Conservation (phyloP, 1,140 invertebrate genomes). For the Matsumurasca onukii region DNA sequence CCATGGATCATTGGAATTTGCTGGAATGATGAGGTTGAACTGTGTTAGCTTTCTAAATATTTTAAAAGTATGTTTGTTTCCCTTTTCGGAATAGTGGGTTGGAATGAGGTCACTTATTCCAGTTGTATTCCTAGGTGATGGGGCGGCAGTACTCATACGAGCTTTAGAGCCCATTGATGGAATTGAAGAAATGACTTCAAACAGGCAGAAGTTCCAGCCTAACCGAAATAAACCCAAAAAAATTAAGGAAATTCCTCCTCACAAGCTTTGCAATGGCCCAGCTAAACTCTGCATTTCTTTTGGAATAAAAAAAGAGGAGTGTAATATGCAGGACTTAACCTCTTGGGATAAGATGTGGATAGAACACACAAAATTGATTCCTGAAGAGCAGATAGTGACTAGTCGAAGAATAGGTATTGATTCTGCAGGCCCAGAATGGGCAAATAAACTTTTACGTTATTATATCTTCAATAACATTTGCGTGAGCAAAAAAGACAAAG, state of each 20-base stretch:
- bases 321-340: constrained; percentile 60
- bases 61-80: no score
- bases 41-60: no score
- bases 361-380: constrained; percentile 48
- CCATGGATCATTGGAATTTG: no score
- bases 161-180: constrained; percentile 69
- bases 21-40: no score
- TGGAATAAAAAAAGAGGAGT: constrained; percentile 56
- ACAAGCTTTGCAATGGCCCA: constrained; percentile 74
- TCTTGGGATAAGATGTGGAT: constrained; percentile 60
- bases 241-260: constrained; percentile 48
- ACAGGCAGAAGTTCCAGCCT: constrained; percentile 38
- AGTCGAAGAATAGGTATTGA: constrained; percentile 65
- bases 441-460: constrained; percentile 65
- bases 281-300: constrained; percentile 75
- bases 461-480: constrained; percentile 57
- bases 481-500: constrained; percentile 60
- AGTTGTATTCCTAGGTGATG: no score
- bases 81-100: no score
- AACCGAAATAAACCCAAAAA: constrained; percentile 36
- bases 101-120: no score
- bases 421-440: constrained; percentile 61
- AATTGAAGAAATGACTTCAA: constrained; percentile 56
- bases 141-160: constrained; percentile 70
- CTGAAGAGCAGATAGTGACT: constrained; percentile 28